A percentile compares a stretch with the other conserved stretches of the same genome.
Conservation (phyloP, 2,797 vertebrate species). For the Enoplosus armatus region DNA sequence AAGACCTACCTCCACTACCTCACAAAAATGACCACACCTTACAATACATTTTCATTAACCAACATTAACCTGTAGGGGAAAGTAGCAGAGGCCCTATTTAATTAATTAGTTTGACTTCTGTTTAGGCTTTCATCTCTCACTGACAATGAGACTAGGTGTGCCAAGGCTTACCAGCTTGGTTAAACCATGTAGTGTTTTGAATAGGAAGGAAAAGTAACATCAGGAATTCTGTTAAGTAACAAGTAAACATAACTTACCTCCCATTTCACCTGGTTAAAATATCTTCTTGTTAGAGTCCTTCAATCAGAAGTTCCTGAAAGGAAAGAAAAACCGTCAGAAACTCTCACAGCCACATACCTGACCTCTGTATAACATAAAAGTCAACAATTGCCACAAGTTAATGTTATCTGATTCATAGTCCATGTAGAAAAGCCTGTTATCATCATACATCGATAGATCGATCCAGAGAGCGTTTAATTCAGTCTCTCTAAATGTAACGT, state of each 20-base stretch:
- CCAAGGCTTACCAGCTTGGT: too few relatives aligned
- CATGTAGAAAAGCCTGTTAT: not conserved
- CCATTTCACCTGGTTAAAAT: conserved; percentile 69
- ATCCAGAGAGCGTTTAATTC: too few relatives aligned
- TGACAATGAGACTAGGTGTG: not conserved
- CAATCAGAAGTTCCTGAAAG: conserved; percentile 37
- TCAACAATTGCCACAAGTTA: not conserved
- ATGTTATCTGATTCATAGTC: not conserved
- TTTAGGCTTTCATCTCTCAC: not conserved
- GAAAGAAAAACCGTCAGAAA: not conserved
- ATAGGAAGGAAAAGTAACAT: not conserved
- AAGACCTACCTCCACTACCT: not conserved
- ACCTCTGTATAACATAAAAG: not conserved
- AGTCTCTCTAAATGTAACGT: too few relatives aligned
- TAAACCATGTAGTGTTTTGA: not conserved
- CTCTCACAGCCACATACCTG: not conserved
- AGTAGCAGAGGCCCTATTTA: too few relatives aligned
- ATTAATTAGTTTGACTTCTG: not conserved
- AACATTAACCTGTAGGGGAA: not conserved
- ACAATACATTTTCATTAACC: too few relatives aligned
- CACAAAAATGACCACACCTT: not conserved
- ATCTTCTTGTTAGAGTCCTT: not conserved
- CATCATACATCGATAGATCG: too few relatives aligned
- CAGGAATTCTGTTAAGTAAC: not conserved
- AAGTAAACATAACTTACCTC: conserved; percentile 66